Evolutionary conservation across 2,113 vertebrate species (phyloP).

Genomic region (Jacana jacana): DNA sequence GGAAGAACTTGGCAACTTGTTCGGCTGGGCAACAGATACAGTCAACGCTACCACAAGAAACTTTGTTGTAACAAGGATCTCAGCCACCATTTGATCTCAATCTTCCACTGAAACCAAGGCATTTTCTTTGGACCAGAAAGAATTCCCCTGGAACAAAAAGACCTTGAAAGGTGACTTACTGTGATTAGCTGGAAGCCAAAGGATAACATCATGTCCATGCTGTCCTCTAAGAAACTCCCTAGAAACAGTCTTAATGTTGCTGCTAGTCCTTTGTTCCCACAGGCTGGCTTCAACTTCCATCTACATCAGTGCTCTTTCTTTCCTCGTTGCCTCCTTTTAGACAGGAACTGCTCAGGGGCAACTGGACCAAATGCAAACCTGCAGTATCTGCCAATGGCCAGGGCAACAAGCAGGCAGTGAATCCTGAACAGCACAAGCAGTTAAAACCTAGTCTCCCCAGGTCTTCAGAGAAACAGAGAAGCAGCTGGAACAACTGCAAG

Average conservation of each 20-base stretch:
- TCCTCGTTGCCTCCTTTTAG: not conserved
- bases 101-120: not conserved
- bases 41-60: not conserved
- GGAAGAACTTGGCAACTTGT: not conserved
- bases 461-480: not conserved
- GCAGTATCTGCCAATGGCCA: not conserved
- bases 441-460: not conserved
- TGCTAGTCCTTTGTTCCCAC: not conserved
- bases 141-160: not conserved
- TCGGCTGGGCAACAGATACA: not conserved
- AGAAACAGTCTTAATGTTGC: not conserved
- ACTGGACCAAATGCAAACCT: not conserved
- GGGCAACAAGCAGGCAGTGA: not conserved
- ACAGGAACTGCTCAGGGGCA: not conserved
- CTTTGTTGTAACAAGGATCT: not conserved
- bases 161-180: not conserved
- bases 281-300: not conserved
- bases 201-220: not conserved
- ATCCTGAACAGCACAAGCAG: not conserved
- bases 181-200: not conserved
- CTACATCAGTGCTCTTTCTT: not conserved
- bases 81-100: rapidly evolving
- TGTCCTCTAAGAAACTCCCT: not conserved
- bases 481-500: not conserved
- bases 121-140: not conserved